Base-by-base conservation (phyloP, 1,140 invertebrate species). In the Scaptomyza hsui region DNA sequence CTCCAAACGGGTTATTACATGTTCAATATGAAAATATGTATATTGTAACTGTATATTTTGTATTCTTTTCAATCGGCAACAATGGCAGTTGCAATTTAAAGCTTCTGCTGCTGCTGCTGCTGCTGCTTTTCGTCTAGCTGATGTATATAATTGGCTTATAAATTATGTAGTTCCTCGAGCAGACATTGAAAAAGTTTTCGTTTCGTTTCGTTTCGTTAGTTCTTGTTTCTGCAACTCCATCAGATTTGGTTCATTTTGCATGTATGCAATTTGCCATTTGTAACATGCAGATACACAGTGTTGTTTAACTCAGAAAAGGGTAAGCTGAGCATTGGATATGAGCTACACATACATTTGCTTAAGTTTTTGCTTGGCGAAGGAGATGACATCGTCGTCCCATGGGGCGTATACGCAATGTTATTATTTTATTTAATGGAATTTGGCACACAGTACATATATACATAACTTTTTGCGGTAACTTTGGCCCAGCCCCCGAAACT, bases 401-500 rank as follows among this genome's bases (percentile, higher is more conserved):
- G 10, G 19, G 57, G 67, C 45, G 35, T 70, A 67, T 63, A 60
- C 57, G 61, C 60, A 68, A 74, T 74, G 71, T 80, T 77, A 69
- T 86, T 86, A 51, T 29, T 10, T 29, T 35, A 79, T 57, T 73
- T 60, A 76, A 79, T 83, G 42, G 45, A 75, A 72, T 80, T 67
- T 74, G 44, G 41, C 60, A 29, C 7, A 7, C 26, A 47, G 56
- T 42, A 53, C 57, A 32, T 16, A 61, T 41, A 29, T 29, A 29
- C 7, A 29, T 29, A 68, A 72, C 61, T 80, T 76, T 77, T 77
- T 63, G 52, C 68, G 37, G 52, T 32, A 75, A 60, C 60, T 76
- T 73, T 69, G 39, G 72, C 60, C 13, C 9, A 18, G 3, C 5
- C 15, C 39, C 12, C 19, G 37, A 49, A 32, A 32, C 15, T 32